Percentiles rank a stretch among this genome's conserved stretches.
These are phyloP conservation scores for Etia nguti DNA, from an alignment of 2,113 vertebrate species.

Conservation along the genomic window DNA sequence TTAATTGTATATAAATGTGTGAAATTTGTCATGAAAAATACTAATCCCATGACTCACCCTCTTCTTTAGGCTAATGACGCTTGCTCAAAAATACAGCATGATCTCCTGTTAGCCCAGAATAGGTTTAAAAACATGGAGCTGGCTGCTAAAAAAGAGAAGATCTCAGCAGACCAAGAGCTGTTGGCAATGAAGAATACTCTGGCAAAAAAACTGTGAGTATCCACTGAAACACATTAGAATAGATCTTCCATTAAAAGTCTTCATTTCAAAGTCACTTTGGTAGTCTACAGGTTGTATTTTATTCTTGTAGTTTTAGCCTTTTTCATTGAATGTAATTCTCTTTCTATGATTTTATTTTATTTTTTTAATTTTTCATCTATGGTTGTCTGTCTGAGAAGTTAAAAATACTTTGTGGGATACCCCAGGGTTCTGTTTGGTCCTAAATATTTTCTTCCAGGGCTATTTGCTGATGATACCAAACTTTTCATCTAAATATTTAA, in stretches of 20 bases:
- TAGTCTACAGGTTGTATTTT: not conserved
- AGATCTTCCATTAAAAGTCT: not conserved
- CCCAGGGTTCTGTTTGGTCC: not conserved
- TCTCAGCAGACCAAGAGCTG: conserved; percentile 1
- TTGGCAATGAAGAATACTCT: conserved; percentile 8
- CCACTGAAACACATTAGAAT: not conserved
- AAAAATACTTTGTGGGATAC: not conserved
- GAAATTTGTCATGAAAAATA: not conserved
- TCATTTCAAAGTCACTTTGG: not conserved
- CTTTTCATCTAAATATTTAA: not conserved
- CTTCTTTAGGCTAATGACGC: conserved; percentile 47
- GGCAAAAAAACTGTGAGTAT: conserved; percentile 58
- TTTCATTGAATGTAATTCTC: not conserved
- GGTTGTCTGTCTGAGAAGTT: not conserved
- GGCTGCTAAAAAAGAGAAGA: conserved; percentile 37
- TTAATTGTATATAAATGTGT: not conserved
- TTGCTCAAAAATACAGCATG: not conserved
- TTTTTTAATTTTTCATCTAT: not conserved
- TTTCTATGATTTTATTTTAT: not conserved
- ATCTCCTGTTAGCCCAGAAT: conserved; percentile 34
- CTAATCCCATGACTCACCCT: not conserved
- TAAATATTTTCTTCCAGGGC: not conserved
- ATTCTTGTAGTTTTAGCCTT: not conserved
- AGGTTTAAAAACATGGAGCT: conserved; percentile 22
- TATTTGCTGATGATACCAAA: not conserved